These are phyloP conservation scores for Tursiops truncatus DNA, from an alignment of 2,113 vertebrate species.

Conservation along the genomic window DNA sequence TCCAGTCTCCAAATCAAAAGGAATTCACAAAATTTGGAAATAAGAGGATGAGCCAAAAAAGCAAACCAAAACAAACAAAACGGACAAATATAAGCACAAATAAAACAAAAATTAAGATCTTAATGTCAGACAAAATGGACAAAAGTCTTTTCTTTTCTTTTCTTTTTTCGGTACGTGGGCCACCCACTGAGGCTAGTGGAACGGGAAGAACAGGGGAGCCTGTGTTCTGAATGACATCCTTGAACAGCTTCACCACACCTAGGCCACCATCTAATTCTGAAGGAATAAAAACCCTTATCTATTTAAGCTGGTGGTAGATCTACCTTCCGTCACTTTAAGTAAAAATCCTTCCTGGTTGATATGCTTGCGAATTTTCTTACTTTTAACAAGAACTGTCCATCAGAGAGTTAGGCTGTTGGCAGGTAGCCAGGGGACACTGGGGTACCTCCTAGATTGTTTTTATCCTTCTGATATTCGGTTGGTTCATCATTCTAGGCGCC, in stretches of 20 bases:
- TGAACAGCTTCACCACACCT: not conserved
- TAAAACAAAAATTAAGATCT: not conserved
- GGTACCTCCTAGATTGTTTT: not conserved
- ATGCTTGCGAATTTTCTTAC: constrained; percentile 39
- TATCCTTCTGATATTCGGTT: not conserved
- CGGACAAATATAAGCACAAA: not conserved
- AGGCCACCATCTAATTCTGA: constrained; percentile 5
- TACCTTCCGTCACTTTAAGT: constrained; percentile 8
- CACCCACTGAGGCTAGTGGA: not conserved
- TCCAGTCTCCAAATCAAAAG: not conserved
- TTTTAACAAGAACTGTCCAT: constrained; percentile 61
- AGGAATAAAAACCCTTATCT: constrained; percentile 1
- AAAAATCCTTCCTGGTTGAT: constrained; percentile 22
- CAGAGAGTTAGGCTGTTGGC: constrained; percentile 2
- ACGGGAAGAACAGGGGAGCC: not conserved
- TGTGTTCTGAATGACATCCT: not conserved
- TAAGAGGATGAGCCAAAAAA: not conserved
- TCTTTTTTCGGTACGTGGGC: not conserved
- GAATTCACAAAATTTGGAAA: not conserved
- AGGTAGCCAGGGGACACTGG: not conserved
- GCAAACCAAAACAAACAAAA: not conserved
- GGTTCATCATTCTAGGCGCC: not conserved
- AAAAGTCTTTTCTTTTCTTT: not conserved
- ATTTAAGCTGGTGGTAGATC: not conserved
- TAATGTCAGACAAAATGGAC: not conserved